Percentiles rank a stretch among this genome's conserved stretches.
These are phyloP conservation scores for Thera obeliscata DNA, from an alignment of 2,888 invertebrate species.

Conservation along the genomic window DNA sequence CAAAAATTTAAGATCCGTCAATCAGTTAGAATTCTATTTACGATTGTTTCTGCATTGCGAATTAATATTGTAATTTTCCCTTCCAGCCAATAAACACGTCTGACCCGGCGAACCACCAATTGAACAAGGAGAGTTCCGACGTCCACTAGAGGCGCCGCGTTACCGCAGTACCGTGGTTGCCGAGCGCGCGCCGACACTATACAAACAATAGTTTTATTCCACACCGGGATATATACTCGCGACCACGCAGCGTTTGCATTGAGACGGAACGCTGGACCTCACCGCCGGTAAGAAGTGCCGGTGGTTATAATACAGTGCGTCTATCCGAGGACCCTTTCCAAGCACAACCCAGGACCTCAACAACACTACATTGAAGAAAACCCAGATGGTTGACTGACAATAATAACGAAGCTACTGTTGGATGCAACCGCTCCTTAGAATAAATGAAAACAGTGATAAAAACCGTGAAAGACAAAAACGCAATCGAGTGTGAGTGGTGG, in stretches of 20 bases:
- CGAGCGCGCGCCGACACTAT: conserved; percentile 44
- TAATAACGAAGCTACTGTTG: conserved; percentile 24
- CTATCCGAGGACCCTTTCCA: background rate
- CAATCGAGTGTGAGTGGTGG: conserved; percentile 33
- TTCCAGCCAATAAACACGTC: conserved; percentile 92
- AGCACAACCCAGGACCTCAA: background rate
- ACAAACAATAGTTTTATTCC: conserved; percentile 77
- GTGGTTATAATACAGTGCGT: conserved; percentile 1
- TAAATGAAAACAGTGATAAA: conserved; percentile 25
- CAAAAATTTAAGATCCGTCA: too few relatives aligned
- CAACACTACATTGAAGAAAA: background rate
- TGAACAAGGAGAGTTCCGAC: conserved; percentile 91
- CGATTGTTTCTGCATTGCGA: conserved; percentile 7
- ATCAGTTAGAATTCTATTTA: background rate
- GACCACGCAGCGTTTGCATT: conserved; percentile 61
- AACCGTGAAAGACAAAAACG: conserved; percentile 30
- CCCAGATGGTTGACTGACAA: conserved; percentile 24
- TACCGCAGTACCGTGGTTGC: conserved; percentile 69
- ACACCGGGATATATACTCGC: conserved; percentile 23
- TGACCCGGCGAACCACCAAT: conserved; percentile 93
- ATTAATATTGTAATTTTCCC: conserved; percentile 32
- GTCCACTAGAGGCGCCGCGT: conserved; percentile 86
- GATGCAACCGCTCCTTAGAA: conserved; percentile 23
- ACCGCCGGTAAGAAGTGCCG: background rate
- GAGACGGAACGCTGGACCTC: conserved; percentile 43